A percentile compares a stretch with the other conserved stretches of the same genome.
phyloP scores from a whole-genome alignment of 2,113 vertebrate species.

The Solenodon paradoxus region DNA sequence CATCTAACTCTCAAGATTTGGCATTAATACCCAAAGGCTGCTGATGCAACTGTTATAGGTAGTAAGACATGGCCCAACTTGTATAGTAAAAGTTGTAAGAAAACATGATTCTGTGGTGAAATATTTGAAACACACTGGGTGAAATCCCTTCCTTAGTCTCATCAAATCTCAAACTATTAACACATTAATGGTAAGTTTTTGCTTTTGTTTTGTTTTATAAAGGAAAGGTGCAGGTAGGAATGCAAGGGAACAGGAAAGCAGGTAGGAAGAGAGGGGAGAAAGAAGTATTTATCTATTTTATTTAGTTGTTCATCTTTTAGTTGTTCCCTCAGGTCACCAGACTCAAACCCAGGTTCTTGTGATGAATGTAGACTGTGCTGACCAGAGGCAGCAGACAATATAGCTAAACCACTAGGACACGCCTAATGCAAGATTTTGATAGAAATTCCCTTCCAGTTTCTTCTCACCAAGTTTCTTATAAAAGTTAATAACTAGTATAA shows the following conservation, averaged over 20 bases:
- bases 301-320: too few relatives aligned
- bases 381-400: too few relatives aligned
- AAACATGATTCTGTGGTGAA: background rate
- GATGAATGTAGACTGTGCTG: too few relatives aligned
- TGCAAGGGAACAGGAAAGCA: too few relatives aligned
- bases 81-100: background rate
- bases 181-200: background rate
- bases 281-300: too few relatives aligned
- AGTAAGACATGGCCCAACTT: background rate
- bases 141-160: background rate
- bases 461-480: background rate
- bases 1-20: background rate
- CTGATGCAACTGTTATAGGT: background rate
- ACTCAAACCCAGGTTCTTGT: too few relatives aligned
- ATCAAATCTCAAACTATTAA: background rate
- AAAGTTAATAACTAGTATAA: background rate
- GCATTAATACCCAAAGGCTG: background rate
- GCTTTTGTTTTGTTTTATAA: too few relatives aligned
- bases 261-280: too few relatives aligned
- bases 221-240: too few relatives aligned
- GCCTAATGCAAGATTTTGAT: too few relatives aligned
- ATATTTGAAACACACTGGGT: background rate
- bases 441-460: background rate
- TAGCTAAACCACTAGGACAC: too few relatives aligned
- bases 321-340: too few relatives aligned